Evolutionary conservation across 2,113 vertebrate species (phyloP), one percentile per base, ranked within the genome.

Genomic region (Myodes glareolus): DNA sequence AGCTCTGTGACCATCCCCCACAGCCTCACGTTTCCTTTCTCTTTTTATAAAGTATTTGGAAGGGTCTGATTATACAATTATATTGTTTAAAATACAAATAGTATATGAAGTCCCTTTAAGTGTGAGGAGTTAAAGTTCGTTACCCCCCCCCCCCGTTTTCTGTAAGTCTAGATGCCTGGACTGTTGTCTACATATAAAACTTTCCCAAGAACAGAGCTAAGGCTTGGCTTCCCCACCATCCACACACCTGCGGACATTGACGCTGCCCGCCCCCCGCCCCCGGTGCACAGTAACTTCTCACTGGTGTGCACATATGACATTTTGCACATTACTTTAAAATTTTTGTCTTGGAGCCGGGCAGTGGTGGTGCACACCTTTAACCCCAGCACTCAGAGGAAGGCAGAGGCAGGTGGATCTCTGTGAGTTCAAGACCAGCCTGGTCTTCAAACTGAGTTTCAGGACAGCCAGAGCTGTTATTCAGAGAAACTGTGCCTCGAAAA

Each of bases 31-130:
- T 72, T 92, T 47, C 80, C n/a, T 87, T 52, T 80, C 68, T 12
- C 42, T 94, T 33, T 93, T 91, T 65, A 68, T 85, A 75, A 82
- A 94, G 58, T 17, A 68, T 73, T 52, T 80, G 78, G 85, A 45
- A 90, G 82, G 33, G 52, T 5, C 76, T 91, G 45, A 7, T 68
- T 92, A 88, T 96, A 47, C 84, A 72, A 76, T 25, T 67, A 75
- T 91, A 10, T 63, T 73, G 42, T 73, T 90, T 95, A 92, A 89
- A 76, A 88, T 61, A 3, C 68, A 88, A 84, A 68, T 9, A 85
- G 47, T 81, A 50, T 68, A 29, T 89, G 78, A 78, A 94, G 76
- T 14, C 25, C 31, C 39, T n/a, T 88, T 77, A 90, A 77, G 31
- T 47, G 14, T 75, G 67, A 76, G 47, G 29, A 67, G 33, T 42